Evolutionary conservation across 2,888 invertebrate species (phyloP).

Genomic region (Pyrrhopygopsis socrates): DNA sequence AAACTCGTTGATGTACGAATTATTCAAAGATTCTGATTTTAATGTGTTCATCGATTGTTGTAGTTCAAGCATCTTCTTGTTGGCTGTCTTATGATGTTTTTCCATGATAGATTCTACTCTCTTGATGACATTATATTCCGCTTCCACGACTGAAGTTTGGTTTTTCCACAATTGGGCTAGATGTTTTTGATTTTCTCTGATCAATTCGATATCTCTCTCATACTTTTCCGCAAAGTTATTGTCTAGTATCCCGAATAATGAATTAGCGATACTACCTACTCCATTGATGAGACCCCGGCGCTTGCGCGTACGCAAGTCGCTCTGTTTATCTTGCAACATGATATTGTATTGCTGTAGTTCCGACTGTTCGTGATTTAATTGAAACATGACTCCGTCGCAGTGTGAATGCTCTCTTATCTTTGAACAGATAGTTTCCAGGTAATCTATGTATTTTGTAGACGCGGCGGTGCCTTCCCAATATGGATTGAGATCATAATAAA

Average conservation of each 20-base stretch:
- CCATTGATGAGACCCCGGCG: constrained; percentile 73
- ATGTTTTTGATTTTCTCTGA: constrained; percentile 56
- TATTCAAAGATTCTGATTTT: background rate
- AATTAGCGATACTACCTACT: constrained; percentile 59
- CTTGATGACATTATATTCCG: background rate
- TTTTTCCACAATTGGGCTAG: constrained; percentile 61
- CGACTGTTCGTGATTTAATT: constrained; percentile 17
- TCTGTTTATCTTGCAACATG: constrained; percentile 53
- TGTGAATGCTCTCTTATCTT: constrained; percentile 25
- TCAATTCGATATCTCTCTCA: constrained; percentile 44
- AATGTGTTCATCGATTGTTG: background rate
- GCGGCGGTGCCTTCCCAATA: background rate
- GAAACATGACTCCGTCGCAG: constrained; percentile 8
- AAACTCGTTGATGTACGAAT: background rate
- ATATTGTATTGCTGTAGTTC: constrained; percentile 35
- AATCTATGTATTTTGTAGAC: constrained; percentile 5
- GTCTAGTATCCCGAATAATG: constrained; percentile 51
- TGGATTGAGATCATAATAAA: constrained; percentile 8
- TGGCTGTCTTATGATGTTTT: background rate
- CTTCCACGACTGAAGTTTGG: constrained; percentile 76
- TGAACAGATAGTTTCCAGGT: constrained; percentile 35
- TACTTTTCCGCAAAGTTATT: constrained; percentile 73
- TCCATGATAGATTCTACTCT: background rate
- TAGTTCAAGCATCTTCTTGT: background rate
- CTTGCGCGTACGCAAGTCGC: background rate